Conservation (phyloP, 2,113 vertebrate species). For the Odontesthes bonariensis region DNA sequence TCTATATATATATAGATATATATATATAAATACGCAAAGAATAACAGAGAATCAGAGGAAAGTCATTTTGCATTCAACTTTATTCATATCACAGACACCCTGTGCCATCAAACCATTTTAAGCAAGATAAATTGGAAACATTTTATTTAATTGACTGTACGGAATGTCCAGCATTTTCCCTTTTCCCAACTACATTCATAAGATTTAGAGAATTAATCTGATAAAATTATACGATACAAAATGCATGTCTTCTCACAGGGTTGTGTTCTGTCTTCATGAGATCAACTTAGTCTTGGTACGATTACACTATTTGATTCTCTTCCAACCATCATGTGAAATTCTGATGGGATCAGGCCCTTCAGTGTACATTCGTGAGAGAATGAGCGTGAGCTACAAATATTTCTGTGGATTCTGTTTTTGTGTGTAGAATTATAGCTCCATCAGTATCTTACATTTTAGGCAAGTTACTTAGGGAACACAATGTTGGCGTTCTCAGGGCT, state of each 20-base stretch:
- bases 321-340: not conserved
- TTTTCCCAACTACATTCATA: conserved; percentile 49
- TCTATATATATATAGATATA: too few relatives aligned
- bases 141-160: conserved; percentile 59
- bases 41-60: not conserved
- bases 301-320: not conserved
- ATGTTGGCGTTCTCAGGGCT: too few relatives aligned
- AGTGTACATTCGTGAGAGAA: not conserved
- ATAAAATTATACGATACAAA: conserved; percentile 20
- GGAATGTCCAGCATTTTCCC: conserved; percentile 81
- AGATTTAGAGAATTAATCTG: conserved; percentile 27
- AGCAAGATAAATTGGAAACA: conserved; percentile 44
- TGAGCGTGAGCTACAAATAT: not conserved
- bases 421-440: too few relatives aligned
- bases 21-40: too few relatives aligned
- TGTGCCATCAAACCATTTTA: conserved; percentile 38
- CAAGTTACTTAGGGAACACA: too few relatives aligned
- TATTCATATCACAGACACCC: conserved; percentile 57
- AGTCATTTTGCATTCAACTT: conserved; percentile 43
- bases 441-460: too few relatives aligned
- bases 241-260: too few relatives aligned
- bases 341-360: not conserved
- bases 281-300: not conserved
- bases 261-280: too few relatives aligned
- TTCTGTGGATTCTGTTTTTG: not conserved